phyloP scores from a whole-genome alignment of 2,888 invertebrate species.

The Spicauda simplicius region DNA sequence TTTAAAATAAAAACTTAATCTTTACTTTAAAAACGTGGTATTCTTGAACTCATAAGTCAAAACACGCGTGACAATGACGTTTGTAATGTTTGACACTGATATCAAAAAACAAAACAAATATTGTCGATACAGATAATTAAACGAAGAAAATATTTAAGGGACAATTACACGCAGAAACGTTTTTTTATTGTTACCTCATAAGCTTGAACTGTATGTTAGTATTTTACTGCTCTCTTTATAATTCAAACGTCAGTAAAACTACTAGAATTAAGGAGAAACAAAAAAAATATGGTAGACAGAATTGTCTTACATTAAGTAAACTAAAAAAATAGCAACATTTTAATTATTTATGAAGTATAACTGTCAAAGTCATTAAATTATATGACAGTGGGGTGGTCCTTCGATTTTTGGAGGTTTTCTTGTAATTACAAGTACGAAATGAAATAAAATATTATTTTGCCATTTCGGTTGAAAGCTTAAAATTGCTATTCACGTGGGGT shows the following conservation, averaged over 20 bases:
- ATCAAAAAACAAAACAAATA: neutral
- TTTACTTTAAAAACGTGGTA: neutral
- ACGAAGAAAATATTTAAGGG: neutral
- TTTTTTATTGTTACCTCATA: too few species aligned
- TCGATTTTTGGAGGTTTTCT: conserved; percentile 21
- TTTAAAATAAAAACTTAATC: too few species aligned
- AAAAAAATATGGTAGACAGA: too few species aligned
- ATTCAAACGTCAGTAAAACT: too few species aligned
- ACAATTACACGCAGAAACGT: too few species aligned
- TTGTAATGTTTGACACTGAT: neutral
- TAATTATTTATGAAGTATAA: too few species aligned
- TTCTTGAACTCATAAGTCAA: neutral
- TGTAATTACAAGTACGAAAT: conserved; percentile 14
- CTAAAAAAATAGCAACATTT: too few species aligned
- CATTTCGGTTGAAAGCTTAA: neutral
- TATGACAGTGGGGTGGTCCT: conserved; percentile 7
- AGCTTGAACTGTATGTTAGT: too few species aligned
- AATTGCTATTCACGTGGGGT: conserved; percentile 19
- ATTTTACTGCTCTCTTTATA: too few species aligned
- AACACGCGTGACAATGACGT: conserved; percentile 5
- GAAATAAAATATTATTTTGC: neutral
- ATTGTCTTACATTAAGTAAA: too few species aligned
- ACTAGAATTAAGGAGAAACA: too few species aligned
- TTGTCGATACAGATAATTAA: neutral
- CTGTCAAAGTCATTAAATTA: too few species aligned